A percentile compares a stretch with the other conserved stretches of the same genome.
These are phyloP conservation scores for Lindbergichthys nudifrons DNA, from an alignment of 2,797 vertebrate genomes.

Conservation along the genomic window DNA sequence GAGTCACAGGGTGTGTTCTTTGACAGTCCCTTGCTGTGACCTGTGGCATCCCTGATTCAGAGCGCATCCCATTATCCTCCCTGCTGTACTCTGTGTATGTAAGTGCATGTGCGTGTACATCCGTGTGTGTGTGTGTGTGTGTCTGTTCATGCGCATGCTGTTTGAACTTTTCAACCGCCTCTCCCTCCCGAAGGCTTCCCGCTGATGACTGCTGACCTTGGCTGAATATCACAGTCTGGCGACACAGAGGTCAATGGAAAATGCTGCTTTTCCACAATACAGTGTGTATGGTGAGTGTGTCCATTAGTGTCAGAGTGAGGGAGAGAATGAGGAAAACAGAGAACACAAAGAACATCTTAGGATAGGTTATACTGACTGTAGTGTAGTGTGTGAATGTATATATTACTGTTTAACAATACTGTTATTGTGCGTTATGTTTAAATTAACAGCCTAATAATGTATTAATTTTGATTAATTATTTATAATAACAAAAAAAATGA, in stretches of 20 bases:
- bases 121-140: constrained; percentile 56
- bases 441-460: no score
- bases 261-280: constrained; percentile 49
- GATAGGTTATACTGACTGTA: neutral
- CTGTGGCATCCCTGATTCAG: constrained; percentile 42
- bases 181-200: constrained; percentile 58
- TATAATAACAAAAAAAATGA: no score
- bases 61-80: constrained; percentile 46
- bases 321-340: constrained; percentile 14
- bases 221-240: constrained; percentile 72
- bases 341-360: neutral
- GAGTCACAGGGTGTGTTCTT: constrained; percentile 45
- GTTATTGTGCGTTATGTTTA: constrained; percentile 9
- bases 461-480: no score
- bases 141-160: constrained; percentile 57
- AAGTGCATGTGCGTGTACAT: constrained; percentile 37
- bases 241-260: constrained; percentile 64
- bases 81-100: constrained; percentile 23
- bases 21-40: constrained; percentile 60
- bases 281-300: constrained; percentile 33
- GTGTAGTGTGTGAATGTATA: neutral
- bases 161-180: constrained; percentile 78
- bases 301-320: constrained; percentile 40
- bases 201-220: constrained; percentile 80
- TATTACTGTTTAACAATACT: neutral